Conservation (phyloP, 2,888 invertebrate genomes). For the Unio pictorum region DNA sequence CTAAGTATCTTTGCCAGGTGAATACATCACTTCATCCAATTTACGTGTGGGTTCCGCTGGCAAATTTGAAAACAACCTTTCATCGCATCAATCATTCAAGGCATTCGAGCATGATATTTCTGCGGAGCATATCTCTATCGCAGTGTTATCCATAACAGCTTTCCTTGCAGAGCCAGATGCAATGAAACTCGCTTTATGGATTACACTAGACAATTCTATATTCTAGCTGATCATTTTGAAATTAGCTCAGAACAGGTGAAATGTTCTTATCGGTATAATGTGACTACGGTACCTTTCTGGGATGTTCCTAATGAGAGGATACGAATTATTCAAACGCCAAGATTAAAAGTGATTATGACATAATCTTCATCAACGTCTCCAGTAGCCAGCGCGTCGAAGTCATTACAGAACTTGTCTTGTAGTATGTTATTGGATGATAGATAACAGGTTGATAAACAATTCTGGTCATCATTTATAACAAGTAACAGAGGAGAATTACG, state of each 20-base stretch:
- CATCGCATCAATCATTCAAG: conserved; percentile 24
- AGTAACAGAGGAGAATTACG: conserved; percentile 27
- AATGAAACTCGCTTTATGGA: conserved; percentile 22
- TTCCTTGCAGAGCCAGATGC: conserved; percentile 29
- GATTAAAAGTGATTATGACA: too few relatives aligned
- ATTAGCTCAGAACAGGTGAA: conserved; percentile 7
- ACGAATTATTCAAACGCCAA: too few relatives aligned
- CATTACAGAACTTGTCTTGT: conserved; percentile 27
- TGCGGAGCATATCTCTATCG: not conserved
- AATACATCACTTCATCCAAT: not conserved
- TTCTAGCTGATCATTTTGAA: conserved; percentile 19
- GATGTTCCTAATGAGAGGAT: too few relatives aligned
- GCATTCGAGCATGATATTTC: conserved; percentile 23
- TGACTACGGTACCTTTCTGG: too few relatives aligned
- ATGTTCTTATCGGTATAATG: too few relatives aligned
- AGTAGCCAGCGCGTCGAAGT: conserved; percentile 15
- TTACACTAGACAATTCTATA: conserved; percentile 17
- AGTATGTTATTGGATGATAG: conserved; percentile 29
- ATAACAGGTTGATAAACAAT: conserved; percentile 39
- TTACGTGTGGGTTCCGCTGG: not conserved
- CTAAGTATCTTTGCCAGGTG: not conserved
- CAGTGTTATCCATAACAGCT: conserved; percentile 33
- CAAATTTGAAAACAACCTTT: not conserved
- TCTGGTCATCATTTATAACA: conserved; percentile 18
- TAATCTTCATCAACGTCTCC: not conserved